Base-by-base conservation (phyloP, 2,113 vertebrate genomes). In the Phyllopteryx taeniolatus region DNA sequence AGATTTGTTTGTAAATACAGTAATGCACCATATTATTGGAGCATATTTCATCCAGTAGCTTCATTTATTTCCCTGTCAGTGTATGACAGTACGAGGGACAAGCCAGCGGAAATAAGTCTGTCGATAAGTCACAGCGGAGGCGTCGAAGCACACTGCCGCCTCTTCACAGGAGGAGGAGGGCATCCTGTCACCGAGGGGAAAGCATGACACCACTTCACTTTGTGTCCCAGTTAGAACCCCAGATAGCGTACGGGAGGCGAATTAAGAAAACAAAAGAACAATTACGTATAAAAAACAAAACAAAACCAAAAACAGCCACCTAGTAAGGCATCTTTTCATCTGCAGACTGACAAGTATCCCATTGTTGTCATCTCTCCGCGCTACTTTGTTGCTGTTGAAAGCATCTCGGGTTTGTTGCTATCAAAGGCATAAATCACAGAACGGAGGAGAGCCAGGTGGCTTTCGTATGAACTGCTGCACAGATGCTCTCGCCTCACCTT, bases 351-450 rank as follows among this genome's bases (percentile, higher is more conserved):
- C 88, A 91, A 91, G 88, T 87, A 89, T 84, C 87, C 85, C 75
- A 90, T 89, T 91, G 87, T 88, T 85, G 86, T 89, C 86, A 85
- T 89, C 85, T 82, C 86, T 90, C 87, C 83, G 85, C 69, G 33
- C 75, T 74, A 88, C 83, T 90, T 90, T 91, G 88, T 90, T 90
- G 87, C 87, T 85, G 86, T 83, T 91, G 83, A 90, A 86, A 90
- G 85, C 87, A 79, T 86, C 81, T 87, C 83, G 81, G 76, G 80
- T 69, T 83, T 81, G 85, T 74, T 78, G 85, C 82, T 91, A 91
- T 91, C 89, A 90, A 88, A 90, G 84, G 84, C 88, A 87, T 88
- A 83, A 88, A 91, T 91, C 88, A 89, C 80, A 88, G 90, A 83
- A 85, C 77, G 49, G 73, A 61, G 78, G 81, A 86, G 81, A 86